Percentiles rank a stretch among this genome's conserved stretches.
Evolutionary conservation across 2,113 vertebrate species (phyloP).

Genomic region (Chionomys nivalis): DNA sequence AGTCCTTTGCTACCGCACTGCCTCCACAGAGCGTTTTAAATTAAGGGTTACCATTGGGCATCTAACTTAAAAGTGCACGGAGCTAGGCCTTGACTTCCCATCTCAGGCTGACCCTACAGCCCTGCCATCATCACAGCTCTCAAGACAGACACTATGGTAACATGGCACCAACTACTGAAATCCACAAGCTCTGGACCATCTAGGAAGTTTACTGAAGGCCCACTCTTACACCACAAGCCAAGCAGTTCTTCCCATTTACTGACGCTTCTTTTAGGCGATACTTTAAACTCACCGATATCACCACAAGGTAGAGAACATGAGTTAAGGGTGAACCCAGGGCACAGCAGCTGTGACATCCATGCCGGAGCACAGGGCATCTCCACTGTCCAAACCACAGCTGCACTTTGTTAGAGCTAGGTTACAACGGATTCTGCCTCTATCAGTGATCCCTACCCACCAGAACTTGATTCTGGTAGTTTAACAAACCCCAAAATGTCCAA

Average conservation of each 20-base stretch:
- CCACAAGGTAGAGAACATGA: background rate
- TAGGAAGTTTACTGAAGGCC: background rate
- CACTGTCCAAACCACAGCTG: background rate
- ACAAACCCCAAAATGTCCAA: background rate
- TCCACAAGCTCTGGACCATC: background rate
- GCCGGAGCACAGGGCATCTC: too few species aligned
- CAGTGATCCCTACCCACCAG: rapidly evolving
- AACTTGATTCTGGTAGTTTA: background rate
- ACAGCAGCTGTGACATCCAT: background rate
- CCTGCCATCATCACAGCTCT: background rate
- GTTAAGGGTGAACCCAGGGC: background rate
- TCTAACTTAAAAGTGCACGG: conserved; percentile 48
- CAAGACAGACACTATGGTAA: conserved; percentile 31
- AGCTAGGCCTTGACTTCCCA: background rate
- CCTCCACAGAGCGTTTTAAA: conserved; percentile 52
- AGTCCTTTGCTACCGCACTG: background rate
- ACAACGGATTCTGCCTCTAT: background rate
- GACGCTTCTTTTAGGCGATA: background rate
- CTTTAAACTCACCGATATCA: background rate
- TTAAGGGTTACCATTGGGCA: conserved; percentile 60
- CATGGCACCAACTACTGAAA: background rate
- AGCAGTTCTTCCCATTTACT: background rate
- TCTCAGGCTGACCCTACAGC: background rate
- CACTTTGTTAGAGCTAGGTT: background rate
- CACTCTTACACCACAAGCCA: background rate